Percentiles rank a stretch among this genome's conserved stretches.
Evolutionary conservation across 2,797 vertebrate species (phyloP).

Genomic region (Erethizon dorsatum): DNA sequence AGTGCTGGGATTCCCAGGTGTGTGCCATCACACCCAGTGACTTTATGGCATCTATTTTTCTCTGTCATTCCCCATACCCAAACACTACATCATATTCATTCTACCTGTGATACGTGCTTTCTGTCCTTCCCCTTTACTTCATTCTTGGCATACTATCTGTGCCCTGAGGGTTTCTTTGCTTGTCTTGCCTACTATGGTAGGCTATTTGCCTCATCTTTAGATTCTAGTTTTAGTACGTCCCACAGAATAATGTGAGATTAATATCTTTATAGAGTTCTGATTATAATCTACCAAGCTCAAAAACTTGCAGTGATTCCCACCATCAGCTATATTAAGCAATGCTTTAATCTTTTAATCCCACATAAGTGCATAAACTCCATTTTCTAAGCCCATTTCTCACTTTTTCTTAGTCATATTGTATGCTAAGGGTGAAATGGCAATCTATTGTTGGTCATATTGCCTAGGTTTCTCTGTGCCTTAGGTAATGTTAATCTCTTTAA

Average conservation of each 20-base stretch:
- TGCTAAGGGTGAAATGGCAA: background rate
- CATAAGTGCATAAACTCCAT: background rate
- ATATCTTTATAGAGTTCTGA: background rate
- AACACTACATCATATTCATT: background rate
- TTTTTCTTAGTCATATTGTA: background rate
- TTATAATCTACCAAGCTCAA: background rate
- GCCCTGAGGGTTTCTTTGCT: background rate
- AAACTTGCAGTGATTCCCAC: background rate
- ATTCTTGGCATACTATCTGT: background rate
- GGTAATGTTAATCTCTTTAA: background rate
- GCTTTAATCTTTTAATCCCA: background rate
- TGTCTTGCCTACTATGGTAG: background rate
- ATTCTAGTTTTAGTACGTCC: background rate
- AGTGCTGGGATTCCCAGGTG: background rate
- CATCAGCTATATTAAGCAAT: background rate
- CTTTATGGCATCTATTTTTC: background rate
- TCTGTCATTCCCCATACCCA: background rate
- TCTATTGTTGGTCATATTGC: background rate
- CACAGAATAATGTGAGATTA: background rate
- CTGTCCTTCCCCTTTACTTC: background rate
- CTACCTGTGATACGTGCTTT: background rate
- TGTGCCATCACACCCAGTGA: background rate
- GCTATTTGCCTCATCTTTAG: background rate
- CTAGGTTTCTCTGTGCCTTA: background rate
- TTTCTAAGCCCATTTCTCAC: conserved; percentile 33